Percentiles rank a stretch among this genome's conserved stretches.
Conservation (phyloP, 1,140 invertebrate species). For the Eriosoma lanigerum region DNA sequence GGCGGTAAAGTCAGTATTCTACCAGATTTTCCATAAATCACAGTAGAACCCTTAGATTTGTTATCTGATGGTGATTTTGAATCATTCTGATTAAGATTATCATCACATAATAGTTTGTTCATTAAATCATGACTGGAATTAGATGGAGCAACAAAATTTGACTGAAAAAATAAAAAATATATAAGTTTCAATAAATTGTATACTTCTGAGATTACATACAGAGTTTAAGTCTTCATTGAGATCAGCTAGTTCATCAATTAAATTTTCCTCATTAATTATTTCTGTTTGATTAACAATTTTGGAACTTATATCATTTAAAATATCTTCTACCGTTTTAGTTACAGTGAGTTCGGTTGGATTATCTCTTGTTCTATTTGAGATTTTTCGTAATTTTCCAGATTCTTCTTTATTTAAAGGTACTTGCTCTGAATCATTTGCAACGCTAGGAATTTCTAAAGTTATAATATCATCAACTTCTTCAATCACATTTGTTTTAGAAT, state of each 20-base stretch:
- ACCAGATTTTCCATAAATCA: slow-evolving; percentile 47
- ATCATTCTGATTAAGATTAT: slow-evolving; percentile 25
- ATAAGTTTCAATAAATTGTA: background rate
- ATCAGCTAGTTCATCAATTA: slow-evolving; percentile 45
- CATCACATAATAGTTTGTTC: slow-evolving; percentile 37
- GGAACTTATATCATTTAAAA: slow-evolving; percentile 46
- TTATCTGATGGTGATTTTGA: background rate
- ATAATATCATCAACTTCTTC: background rate
- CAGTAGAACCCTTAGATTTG: slow-evolving; percentile 8
- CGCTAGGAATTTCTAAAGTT: background rate
- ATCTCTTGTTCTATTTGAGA: slow-evolving; percentile 10
- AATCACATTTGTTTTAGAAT: background rate
- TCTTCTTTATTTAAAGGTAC: slow-evolving; percentile 15
- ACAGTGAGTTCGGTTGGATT: slow-evolving; percentile 30
- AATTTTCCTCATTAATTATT: slow-evolving; percentile 44
- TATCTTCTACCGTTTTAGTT: slow-evolving; percentile 46
- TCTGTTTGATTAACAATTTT: slow-evolving; percentile 37
- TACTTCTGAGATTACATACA: slow-evolving; percentile 17
- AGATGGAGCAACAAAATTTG: slow-evolving; percentile 48
- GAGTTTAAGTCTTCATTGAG: slow-evolving; percentile 47
- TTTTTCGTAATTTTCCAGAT: background rate
- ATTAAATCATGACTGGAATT: slow-evolving; percentile 48
- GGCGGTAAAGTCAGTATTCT: slow-evolving; percentile 32
- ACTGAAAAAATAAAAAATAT: slow-evolving; percentile 26
- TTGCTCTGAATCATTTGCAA: background rate